Evolutionary conservation across 2,797 vertebrate genomes (phyloP).

Genomic region (Gadopsis bispinosus): DNA sequence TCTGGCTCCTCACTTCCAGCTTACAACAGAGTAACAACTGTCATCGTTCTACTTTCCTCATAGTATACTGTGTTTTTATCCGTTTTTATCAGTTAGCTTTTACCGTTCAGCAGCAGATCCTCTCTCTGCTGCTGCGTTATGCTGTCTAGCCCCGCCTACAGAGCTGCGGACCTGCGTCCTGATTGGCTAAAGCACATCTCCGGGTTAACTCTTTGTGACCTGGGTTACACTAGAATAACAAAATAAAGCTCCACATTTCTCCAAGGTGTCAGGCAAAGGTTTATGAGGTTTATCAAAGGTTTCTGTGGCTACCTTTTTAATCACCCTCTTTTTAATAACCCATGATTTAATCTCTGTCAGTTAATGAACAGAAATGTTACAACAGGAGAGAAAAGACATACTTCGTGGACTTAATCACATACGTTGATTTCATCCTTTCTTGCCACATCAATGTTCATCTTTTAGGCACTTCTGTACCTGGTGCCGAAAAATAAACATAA

Average conservation of each 20-base stretch:
- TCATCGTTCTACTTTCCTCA: no score
- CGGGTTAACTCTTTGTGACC: no score
- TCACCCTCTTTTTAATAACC: slow-evolving; percentile 58
- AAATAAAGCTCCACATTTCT: slow-evolving; percentile 30
- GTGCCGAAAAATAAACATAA: not conserved
- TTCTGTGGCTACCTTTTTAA: slow-evolving; percentile 64
- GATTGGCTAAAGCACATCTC: no score
- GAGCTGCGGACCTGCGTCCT: no score
- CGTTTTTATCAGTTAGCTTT: no score
- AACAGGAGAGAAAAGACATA: slow-evolving; percentile 1
- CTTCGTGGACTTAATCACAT: not conserved
- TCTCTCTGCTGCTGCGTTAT: no score
- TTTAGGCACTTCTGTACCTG: not conserved
- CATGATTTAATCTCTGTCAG: slow-evolving; percentile 48
- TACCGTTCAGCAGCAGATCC: no score
- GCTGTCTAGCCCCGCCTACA: no score
- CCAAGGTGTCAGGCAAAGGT: not conserved
- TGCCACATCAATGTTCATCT: not conserved
- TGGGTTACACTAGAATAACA: slow-evolving; percentile 23
- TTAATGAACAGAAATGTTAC: slow-evolving; percentile 35
- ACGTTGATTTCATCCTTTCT: slow-evolving; percentile 12
- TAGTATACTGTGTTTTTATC: no score
- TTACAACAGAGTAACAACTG: no score
- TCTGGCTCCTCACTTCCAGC: no score
- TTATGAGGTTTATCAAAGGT: slow-evolving; percentile 60